These are phyloP conservation scores for Drosophila lini DNA, from an alignment of 1,140 invertebrate species.

Conservation along the genomic window DNA sequence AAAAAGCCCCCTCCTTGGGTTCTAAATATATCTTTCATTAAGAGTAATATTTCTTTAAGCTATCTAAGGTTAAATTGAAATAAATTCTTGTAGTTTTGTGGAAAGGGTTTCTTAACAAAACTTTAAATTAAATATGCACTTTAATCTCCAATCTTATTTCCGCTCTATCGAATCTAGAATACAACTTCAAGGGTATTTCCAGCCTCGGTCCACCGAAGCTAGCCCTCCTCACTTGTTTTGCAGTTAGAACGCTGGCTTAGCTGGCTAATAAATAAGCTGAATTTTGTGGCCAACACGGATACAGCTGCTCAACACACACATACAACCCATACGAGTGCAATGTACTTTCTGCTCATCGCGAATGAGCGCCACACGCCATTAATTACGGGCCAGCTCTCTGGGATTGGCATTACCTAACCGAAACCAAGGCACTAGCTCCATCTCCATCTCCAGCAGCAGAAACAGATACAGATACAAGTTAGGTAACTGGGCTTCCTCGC, in stretches of 20 bases:
- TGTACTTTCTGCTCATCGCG: slow-evolving; percentile 66
- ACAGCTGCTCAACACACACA: slow-evolving; percentile 2
- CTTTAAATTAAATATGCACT: background rate
- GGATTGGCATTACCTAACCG: slow-evolving; percentile 52
- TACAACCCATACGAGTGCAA: slow-evolving; percentile 53
- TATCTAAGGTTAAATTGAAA: too few species aligned
- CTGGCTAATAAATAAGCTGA: slow-evolving; percentile 47
- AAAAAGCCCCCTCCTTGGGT: background rate
- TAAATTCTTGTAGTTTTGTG: too few species aligned
- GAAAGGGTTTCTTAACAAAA: too few species aligned
- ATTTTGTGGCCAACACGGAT: slow-evolving; percentile 45
- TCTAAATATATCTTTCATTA: too few species aligned
- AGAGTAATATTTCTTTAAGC: too few species aligned
- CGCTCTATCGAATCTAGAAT: background rate
- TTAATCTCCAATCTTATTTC: background rate
- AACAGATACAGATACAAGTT: slow-evolving; percentile 25
- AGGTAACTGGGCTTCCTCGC: slow-evolving; percentile 38
- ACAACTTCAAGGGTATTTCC: background rate
- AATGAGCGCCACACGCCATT: slow-evolving; percentile 76
- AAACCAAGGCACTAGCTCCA: slow-evolving; percentile 15
- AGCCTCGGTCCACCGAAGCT: background rate
- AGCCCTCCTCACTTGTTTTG: slow-evolving; percentile 44
- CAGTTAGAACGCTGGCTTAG: slow-evolving; percentile 56
- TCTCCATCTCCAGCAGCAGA: slow-evolving; percentile 2
- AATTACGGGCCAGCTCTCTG: slow-evolving; percentile 62